Percentiles rank a stretch among this genome's conserved stretches.
phyloP scores from a whole-genome alignment of 1,140 invertebrate species.

The Bombus polaris region DNA sequence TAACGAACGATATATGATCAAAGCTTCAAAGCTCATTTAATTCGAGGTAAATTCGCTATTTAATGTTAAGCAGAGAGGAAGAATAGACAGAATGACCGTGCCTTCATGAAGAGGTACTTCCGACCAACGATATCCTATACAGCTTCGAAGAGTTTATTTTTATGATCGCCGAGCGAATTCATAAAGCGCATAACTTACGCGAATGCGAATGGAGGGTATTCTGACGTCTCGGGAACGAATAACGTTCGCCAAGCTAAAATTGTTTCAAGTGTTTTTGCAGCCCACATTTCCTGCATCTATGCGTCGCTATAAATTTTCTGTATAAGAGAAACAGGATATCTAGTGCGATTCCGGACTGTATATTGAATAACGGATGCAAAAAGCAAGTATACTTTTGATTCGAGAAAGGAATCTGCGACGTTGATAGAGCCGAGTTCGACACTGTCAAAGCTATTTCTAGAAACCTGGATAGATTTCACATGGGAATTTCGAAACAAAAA shows the following conservation, averaged over 20 bases:
- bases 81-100: not conserved
- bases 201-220: too few species aligned
- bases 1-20: too few species aligned
- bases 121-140: not conserved
- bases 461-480: not conserved
- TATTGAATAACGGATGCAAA: not conserved
- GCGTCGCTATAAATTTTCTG: conserved; percentile 27
- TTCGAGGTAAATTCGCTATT: too few species aligned
- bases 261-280: conserved; percentile 33
- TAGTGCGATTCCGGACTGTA: not conserved
- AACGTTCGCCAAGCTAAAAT: conserved; percentile 28
- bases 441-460: not conserved
- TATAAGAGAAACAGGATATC: not conserved
- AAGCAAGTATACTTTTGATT: not conserved
- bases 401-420: not conserved
- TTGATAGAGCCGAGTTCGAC: not conserved
- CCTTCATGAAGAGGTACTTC: not conserved
- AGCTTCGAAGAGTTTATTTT: conserved; percentile 47
- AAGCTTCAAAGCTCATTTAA: too few species aligned
- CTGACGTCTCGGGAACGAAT: conserved; percentile 27
- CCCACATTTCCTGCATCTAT: not conserved
- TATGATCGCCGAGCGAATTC: conserved; percentile 30
- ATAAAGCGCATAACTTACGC: too few species aligned
- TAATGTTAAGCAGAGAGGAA: not conserved
- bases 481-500: not conserved